Evolutionary conservation across 2,888 invertebrate species (phyloP).

Genomic region (Gastracanthus pulcherrimus): DNA sequence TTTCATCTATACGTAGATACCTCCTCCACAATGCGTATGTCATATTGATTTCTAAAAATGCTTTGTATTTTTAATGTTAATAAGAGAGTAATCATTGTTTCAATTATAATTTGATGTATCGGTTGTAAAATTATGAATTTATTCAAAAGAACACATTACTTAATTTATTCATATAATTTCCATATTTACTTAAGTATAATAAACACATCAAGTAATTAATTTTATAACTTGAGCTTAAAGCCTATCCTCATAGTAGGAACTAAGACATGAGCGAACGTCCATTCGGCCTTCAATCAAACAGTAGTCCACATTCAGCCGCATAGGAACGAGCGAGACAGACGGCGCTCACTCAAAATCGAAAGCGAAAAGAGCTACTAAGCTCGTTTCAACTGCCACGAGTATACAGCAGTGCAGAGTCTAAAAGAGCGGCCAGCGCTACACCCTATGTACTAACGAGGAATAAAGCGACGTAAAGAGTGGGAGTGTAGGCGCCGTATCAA

Average conservation of each 20-base stretch:
- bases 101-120: no score
- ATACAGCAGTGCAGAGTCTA: neutral
- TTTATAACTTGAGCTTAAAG: no score
- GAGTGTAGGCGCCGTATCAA: conserved; percentile 9
- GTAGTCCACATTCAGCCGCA: neutral
- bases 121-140: no score
- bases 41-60: neutral
- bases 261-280: neutral
- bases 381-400: conserved; percentile 7
- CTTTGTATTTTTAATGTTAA: neutral
- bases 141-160: no score
- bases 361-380: conserved; percentile 2
- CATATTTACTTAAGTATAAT: no score
- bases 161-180: no score
- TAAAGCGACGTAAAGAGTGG: neutral
- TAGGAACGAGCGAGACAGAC: neutral
- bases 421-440: neutral
- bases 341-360: neutral
- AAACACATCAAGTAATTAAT: no score
- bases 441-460: neutral
- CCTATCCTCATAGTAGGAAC: neutral
- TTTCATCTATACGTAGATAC: conserved; percentile 13
- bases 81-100: no score
- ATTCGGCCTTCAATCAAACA: conserved; percentile 5
- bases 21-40: neutral